phyloP scores from a whole-genome alignment of 1,140 invertebrate genomes.

The Daktulosphaira vitifoliae region DNA sequence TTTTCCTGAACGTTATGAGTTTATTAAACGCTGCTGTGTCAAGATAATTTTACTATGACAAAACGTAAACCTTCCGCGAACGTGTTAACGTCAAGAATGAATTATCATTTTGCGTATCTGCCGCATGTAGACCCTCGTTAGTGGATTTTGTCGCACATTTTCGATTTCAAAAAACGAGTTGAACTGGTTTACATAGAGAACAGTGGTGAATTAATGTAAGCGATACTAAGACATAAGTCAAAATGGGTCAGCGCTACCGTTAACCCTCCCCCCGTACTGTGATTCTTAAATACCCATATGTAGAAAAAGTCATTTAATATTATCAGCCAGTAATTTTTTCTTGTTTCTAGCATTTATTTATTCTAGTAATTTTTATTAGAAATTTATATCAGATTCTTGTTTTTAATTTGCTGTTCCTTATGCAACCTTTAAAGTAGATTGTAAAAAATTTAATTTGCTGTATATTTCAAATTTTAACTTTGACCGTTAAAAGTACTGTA shows the following conservation, averaged over 20 bases:
- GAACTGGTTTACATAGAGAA: slow-evolving; percentile 4
- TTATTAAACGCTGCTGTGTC: neutral
- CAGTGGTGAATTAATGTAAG: neutral
- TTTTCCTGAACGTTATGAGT: neutral
- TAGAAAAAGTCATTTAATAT: too few relatives aligned
- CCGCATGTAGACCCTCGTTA: neutral
- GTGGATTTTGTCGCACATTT: slow-evolving; percentile 7
- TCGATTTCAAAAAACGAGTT: slow-evolving; percentile 14
- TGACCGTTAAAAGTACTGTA: too few relatives aligned
- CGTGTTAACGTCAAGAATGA: slow-evolving; percentile 3
- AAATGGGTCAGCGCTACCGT: slow-evolving; percentile 13
- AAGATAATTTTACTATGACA: neutral
- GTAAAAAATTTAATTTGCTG: too few relatives aligned
- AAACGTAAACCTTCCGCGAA: neutral
- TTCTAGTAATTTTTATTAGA: too few relatives aligned
- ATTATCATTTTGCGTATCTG: neutral
- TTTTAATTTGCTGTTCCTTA: too few relatives aligned
- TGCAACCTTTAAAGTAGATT: too few relatives aligned
- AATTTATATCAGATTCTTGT: too few relatives aligned
- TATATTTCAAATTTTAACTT: too few relatives aligned
- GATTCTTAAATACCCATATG: too few relatives aligned
- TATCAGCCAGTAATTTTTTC: too few relatives aligned
- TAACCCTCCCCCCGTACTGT: neutral
- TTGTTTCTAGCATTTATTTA: too few relatives aligned
- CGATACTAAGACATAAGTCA: neutral